Evolutionary conservation across 2,888 invertebrate species (phyloP).

Genomic region (Allacma fusca): DNA sequence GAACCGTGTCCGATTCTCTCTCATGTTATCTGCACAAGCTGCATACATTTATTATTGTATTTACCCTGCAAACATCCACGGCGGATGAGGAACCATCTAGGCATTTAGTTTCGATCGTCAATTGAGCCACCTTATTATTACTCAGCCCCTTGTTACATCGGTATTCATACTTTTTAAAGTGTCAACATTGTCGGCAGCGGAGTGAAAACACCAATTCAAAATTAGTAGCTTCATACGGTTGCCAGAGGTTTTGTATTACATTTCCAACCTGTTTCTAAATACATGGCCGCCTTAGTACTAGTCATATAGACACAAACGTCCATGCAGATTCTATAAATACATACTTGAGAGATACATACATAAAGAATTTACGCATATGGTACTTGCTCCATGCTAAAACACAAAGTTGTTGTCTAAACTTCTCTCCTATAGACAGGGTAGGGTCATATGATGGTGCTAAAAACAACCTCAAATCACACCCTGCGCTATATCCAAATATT

Average conservation of each 20-base stretch:
- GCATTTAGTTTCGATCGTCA: slow-evolving; percentile 7
- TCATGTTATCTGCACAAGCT: neutral
- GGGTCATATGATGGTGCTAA: too few species aligned
- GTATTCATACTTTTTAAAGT: slow-evolving; percentile 4
- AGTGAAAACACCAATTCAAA: slow-evolving; percentile 8
- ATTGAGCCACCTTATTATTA: slow-evolving; percentile 12
- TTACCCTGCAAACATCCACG: neutral
- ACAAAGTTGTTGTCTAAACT: too few species aligned
- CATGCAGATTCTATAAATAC: too few species aligned
- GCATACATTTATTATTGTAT: neutral
- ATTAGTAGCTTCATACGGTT: neutral
- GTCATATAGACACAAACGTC: too few species aligned
- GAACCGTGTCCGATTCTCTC: neutral
- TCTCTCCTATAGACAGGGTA: too few species aligned
- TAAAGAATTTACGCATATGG: too few species aligned
- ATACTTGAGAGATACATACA: too few species aligned
- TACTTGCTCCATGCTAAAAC: too few species aligned
- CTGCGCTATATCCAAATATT: too few species aligned
- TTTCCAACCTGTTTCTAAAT: too few species aligned
- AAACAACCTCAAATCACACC: too few species aligned
- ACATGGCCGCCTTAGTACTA: too few species aligned
- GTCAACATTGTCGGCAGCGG: slow-evolving; percentile 6
- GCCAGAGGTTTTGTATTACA: neutral
- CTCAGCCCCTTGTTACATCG: slow-evolving; percentile 1
- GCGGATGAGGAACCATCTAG: slow-evolving; percentile 6